These are phyloP conservation scores for Folsomia manolachei DNA, from an alignment of 2,888 invertebrate species.

Conservation along the genomic window DNA sequence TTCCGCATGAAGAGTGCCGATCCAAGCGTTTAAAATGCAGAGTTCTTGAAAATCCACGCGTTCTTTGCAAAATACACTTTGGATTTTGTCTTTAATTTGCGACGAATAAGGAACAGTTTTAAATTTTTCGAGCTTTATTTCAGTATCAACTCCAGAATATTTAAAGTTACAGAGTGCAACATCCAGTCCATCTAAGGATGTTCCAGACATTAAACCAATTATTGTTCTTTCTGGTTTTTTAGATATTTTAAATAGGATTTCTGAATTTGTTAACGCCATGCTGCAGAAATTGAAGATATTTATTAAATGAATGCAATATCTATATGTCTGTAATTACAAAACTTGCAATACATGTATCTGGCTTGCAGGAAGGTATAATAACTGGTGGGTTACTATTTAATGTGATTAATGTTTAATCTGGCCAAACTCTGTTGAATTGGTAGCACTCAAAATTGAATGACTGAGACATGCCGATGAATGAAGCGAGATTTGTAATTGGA, in stretches of 20 bases:
- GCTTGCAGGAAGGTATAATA: too few species aligned
- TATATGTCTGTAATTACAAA: neutral
- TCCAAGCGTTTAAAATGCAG: constrained; percentile 33
- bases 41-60: constrained; percentile 23
- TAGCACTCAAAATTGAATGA: neutral
- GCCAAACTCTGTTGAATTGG: neutral
- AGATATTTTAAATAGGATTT: constrained; percentile 17
- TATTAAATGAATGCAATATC: too few species aligned
- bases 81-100: constrained; percentile 11
- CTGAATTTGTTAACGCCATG: constrained; percentile 8
- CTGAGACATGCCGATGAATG: neutral
- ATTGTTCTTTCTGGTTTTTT: constrained; percentile 22
- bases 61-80: constrained; percentile 23
- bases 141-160: constrained; percentile 21
- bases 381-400: too few species aligned
- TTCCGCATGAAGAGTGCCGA: constrained; percentile 31
- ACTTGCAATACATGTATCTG: too few species aligned
- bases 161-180: constrained; percentile 30
- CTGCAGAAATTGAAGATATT: neutral
- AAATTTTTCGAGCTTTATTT: constrained; percentile 24
- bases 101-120: constrained; percentile 23
- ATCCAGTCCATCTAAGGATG: constrained; percentile 40
- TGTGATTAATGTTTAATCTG: neutral
- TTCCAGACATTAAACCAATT: constrained; percentile 39
- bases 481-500: constrained; percentile 15